A percentile compares a stretch with the other conserved stretches of the same genome.
phyloP scores from a whole-genome alignment of 2,797 vertebrate species.

The Takifugu ocellatus region DNA sequence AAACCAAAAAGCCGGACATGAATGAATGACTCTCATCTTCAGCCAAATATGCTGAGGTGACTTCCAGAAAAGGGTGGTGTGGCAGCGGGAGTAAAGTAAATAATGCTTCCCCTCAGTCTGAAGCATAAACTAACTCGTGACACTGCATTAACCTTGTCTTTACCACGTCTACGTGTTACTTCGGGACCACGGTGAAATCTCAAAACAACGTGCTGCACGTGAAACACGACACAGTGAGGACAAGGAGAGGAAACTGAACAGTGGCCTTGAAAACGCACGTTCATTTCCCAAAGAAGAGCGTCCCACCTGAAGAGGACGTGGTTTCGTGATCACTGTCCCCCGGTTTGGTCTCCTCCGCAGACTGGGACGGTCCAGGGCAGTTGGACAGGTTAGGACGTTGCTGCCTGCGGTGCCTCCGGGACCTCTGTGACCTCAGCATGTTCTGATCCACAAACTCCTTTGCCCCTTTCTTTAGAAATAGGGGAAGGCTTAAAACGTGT shows the following conservation, averaged over 20 bases:
- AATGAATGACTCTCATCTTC: constrained; percentile 46
- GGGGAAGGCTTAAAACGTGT: too few species aligned
- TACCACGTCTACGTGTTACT: not conserved
- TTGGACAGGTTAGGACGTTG: constrained; percentile 76
- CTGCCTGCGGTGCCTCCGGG: constrained; percentile 81
- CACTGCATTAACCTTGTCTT: not conserved
- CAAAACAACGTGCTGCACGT: not conserved
- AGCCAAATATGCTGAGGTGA: constrained; percentile 42
- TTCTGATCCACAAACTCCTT: constrained; percentile 94
- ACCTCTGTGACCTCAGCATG: constrained; percentile 85
- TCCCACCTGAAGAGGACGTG: constrained; percentile 76
- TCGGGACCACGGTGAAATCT: not conserved
- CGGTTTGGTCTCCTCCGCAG: constrained; percentile 82
- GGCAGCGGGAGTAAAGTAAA: constrained; percentile 39
- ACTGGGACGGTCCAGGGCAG: constrained; percentile 77
- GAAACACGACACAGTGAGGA: not conserved
- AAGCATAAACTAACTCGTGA: constrained; percentile 11
- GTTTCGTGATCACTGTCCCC: constrained; percentile 94
- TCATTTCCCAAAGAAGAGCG: not conserved
- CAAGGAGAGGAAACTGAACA: not conserved
- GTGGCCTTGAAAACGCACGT: not conserved
- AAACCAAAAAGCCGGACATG: constrained; percentile 33
- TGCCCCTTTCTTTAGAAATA: constrained; percentile 87
- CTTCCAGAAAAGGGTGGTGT: constrained; percentile 5
- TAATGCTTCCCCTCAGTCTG: constrained; percentile 40